phyloP scores from a whole-genome alignment of 1,140 invertebrate genomes.

The Drosophila simulans region DNA sequence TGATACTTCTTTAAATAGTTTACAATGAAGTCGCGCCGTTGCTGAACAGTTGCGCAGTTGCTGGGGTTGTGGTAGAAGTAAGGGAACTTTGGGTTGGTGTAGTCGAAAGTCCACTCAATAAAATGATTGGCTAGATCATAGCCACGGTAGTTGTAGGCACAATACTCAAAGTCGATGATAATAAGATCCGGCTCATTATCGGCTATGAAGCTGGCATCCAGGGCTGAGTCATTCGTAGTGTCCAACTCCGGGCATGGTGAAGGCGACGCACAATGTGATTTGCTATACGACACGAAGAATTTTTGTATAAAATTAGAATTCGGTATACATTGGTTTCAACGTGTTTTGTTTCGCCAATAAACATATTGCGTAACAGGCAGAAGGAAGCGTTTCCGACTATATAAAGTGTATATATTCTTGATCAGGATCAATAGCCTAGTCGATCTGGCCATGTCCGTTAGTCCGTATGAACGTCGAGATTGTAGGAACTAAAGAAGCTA shows the following conservation, averaged over 20 bases:
- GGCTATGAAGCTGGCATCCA: slow-evolving; percentile 63
- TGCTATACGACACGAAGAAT: slow-evolving; percentile 25
- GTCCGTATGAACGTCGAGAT: too few relatives aligned
- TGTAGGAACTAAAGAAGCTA: too few relatives aligned
- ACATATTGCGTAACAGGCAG: too few relatives aligned
- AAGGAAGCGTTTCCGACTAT: too few relatives aligned
- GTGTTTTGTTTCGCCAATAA: too few relatives aligned
- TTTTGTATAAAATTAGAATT: slow-evolving; percentile 25
- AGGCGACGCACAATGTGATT: slow-evolving; percentile 44
- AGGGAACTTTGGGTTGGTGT: slow-evolving; percentile 91
- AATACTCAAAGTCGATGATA: slow-evolving; percentile 97
- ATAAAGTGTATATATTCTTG: too few relatives aligned
- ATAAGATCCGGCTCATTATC: slow-evolving; percentile 88
- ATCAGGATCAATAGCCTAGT: too few relatives aligned
- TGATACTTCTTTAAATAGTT: slow-evolving; percentile 72
- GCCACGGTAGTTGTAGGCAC: slow-evolving; percentile 96
- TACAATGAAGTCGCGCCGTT: slow-evolving; percentile 86
- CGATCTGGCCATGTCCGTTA: too few relatives aligned
- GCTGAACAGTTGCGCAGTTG: slow-evolving; percentile 90
- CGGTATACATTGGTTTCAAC: background rate
- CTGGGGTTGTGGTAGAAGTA: slow-evolving; percentile 89
- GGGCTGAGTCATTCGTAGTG: slow-evolving; percentile 70
- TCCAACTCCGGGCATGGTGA: slow-evolving; percentile 61
- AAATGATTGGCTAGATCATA: slow-evolving; percentile 99
- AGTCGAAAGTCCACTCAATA: slow-evolving; percentile 97